Conservation (phyloP, 35 echinoderm and acorn worm genomes). For the Heliocidaris tuberculata region DNA sequence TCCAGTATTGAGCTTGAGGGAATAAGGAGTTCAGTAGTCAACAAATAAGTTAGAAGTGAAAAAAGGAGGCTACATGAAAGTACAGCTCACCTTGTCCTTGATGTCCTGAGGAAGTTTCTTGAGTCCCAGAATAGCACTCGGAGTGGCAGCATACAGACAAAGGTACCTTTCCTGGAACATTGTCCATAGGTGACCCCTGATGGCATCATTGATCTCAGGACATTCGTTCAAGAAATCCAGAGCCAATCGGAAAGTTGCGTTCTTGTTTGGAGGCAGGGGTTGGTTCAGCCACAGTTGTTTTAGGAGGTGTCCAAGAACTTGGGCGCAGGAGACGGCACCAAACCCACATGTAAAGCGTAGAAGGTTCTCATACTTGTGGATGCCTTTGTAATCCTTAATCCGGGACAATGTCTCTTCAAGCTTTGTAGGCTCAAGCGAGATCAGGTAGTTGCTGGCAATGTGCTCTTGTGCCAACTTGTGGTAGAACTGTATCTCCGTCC, state of each 20-base stretch:
- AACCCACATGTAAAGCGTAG: neutral
- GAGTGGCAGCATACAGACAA: neutral
- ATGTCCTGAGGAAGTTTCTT: neutral
- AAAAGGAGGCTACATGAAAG: too few species aligned
- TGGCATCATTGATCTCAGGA: neutral
- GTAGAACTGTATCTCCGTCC: conserved; percentile 3
- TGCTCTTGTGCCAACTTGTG: neutral
- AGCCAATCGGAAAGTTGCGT: neutral
- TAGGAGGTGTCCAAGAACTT: neutral
- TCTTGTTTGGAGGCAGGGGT: neutral
- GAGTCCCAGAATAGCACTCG: neutral
- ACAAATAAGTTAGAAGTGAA: too few species aligned
- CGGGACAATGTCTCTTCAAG: neutral
- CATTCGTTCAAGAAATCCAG: neutral
- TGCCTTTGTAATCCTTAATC: neutral
- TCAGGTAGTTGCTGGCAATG: neutral
- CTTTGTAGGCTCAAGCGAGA: neutral
- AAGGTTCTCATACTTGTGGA: neutral
- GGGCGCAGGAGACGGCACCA: neutral
- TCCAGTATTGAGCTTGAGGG: too few species aligned
- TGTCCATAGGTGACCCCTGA: neutral
- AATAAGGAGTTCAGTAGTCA: too few species aligned
- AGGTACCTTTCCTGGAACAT: neutral
- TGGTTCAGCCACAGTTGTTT: neutral
- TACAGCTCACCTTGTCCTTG: neutral